Evolutionary conservation across 1,140 invertebrate species (phyloP).

Genomic region (Caerostris darwini): DNA sequence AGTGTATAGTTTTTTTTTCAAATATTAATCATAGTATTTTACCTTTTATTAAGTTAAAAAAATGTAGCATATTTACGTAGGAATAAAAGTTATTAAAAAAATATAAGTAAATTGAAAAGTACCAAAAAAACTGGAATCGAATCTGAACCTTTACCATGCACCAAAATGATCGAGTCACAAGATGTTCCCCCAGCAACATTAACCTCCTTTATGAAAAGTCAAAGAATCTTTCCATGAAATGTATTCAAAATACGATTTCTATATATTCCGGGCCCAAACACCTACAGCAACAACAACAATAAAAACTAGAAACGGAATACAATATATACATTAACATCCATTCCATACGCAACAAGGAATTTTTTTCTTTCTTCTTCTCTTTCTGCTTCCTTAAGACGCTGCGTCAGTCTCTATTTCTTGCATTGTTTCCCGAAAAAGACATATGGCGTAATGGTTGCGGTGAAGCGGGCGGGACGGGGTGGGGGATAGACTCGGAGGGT

Average conservation of each 20-base stretch:
- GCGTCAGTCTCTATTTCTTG: background rate
- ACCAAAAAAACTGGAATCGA: too few species aligned
- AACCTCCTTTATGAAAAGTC: background rate
- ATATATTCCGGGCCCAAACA: too few species aligned
- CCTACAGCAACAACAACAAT: too few species aligned
- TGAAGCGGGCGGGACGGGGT: background rate
- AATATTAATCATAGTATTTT: too few species aligned
- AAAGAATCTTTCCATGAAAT: background rate
- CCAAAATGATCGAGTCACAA: background rate
- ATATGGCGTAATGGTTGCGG: slow-evolving; percentile 16
- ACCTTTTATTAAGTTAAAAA: too few species aligned
- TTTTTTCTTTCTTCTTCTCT: background rate
- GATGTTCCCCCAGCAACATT: background rate
- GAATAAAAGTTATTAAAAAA: too few species aligned
- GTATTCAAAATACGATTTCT: background rate
- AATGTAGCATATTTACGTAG: too few species aligned
- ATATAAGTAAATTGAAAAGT: too few species aligned
- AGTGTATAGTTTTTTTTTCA: too few species aligned
- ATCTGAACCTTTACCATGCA: too few species aligned
- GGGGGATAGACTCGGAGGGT: background rate
- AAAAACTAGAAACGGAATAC: background rate
- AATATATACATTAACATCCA: background rate
- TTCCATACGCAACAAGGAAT: background rate
- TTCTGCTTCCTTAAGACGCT: too few species aligned
- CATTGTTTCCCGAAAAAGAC: slow-evolving; percentile 13